Evolutionary conservation across 2,888 invertebrate genomes (phyloP), one percentile per base, ranked within the genome.

Genomic region (Lycia hirtaria): DNA sequence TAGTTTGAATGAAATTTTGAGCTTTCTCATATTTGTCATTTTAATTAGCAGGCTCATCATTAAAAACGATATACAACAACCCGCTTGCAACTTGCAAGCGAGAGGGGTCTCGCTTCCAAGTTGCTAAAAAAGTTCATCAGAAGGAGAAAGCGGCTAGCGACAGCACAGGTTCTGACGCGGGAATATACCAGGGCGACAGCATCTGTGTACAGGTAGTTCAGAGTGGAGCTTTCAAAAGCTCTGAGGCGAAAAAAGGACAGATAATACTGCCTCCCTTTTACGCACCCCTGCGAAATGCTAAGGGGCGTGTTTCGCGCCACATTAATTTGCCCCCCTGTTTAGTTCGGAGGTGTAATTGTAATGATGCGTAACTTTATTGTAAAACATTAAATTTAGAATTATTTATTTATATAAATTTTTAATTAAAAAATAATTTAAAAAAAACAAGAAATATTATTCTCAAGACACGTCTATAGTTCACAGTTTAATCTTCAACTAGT

Each of bases 131-230:
- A 78, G 77, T 72, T 76, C 76, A 80, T 69, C 76, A 83, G 83
- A 87, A 88, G 84, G 88, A 88, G 91, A 83, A 83, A 92, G 92
- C 91, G 89, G 91, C 90, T 91, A 92, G 91, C 90, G 92, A 92
- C 92, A 92, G 80, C 80, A 87, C 77, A 80, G 87, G 78, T 80
- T 73, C 75, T 72, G 77, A 75, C 91, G 92, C 91, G 91, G 88
- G 89, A 92, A 89, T 81, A 67, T 90, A 92, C 89, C 83, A 92
- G 85, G 89, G 71, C 56, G 59, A 20, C 84, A 87, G 75, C 75
- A 62, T 55, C 14, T 37, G 12, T 19, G 44, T 64, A 72, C 76
- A 83, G 81, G 56, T 76, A 41, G 45, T 56, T 38, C 60, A 64
- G 60, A 64, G 67, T 30, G 83, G 90, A 91, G 88, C 87, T 85